These are phyloP conservation scores for Actinostola sp. DNA, from an alignment of 92 coral and sea anemone species.

Conservation along the genomic window DNA sequence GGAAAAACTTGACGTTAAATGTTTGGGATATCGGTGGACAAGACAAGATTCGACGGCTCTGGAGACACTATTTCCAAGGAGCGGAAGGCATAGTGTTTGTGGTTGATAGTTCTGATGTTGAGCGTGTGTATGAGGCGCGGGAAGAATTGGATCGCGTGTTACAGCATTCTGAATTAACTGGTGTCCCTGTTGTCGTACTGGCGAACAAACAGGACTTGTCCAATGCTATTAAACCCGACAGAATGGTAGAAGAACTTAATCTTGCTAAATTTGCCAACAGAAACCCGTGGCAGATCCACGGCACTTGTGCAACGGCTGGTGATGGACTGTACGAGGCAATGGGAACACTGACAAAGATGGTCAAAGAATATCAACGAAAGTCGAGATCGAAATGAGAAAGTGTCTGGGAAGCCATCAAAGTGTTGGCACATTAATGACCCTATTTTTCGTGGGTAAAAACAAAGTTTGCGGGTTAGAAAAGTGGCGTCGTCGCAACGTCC, in stretches of 20 bases:
- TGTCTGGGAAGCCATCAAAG: not conserved
- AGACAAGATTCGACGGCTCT: slow-evolving; percentile 75
- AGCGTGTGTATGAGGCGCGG: slow-evolving; percentile 60
- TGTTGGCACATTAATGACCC: not conserved
- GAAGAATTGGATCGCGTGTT: slow-evolving; percentile 61
- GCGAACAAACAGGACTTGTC: slow-evolving; percentile 85
- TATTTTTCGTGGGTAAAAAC: not conserved
- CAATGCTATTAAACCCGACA: slow-evolving; percentile 58
- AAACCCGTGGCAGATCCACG: slow-evolving; percentile 81
- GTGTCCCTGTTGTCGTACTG: slow-evolving; percentile 74
- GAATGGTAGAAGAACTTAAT: slow-evolving; percentile 53
- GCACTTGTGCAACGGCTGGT: slow-evolving; percentile 77
- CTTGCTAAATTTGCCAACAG: slow-evolving; percentile 28
- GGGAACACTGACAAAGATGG: slow-evolving; percentile 77
- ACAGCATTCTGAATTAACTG: slow-evolving; percentile 59
- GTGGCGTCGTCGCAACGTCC: too few relatives aligned
- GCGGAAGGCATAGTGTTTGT: slow-evolving; percentile 78
- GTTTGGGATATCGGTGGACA: slow-evolving; percentile 94
- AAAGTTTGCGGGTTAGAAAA: not conserved
- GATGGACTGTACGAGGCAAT: slow-evolving; percentile 80
- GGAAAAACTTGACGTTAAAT: slow-evolving; percentile 65
- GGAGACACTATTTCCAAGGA: slow-evolving; percentile 82
- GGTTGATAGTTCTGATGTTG: slow-evolving; percentile 76
- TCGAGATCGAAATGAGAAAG: slow-evolving; percentile 8
- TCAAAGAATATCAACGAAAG: slow-evolving; percentile 69